Evolutionary conservation across 2,888 invertebrate species (phyloP), one percentile per base, ranked within the genome.

Genomic region (Drosophila mercatorum): DNA sequence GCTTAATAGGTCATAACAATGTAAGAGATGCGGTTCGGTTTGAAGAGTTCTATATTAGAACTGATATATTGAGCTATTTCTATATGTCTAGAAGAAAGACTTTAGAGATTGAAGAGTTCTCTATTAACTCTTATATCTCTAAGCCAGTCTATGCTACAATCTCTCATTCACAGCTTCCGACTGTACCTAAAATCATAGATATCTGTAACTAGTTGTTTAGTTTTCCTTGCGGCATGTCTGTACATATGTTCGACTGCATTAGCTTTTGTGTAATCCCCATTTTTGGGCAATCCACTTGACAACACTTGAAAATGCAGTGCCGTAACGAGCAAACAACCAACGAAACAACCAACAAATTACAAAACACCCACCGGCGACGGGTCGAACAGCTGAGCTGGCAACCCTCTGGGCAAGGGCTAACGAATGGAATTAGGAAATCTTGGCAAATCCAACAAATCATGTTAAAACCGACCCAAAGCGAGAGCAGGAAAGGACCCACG

Each of bases 391-490:
- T 67, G 79, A 62, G 52, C 17, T 66, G 75, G 56, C 80, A 81
- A 78, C 88, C 87, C 84, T 74, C 60, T 47, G 62, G 67, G 72
- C 65, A 51, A 76, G 74, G 72, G 63, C 73, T 73, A 78, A 73
- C 81, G 90, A 91, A 91, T 91, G 78, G 84, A 90, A 91, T 91
- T 90, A 91, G 91, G 90, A 91, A 91, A 91, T 91, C 86, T 79
- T 83, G 82, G 70, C 80, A 90, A 90, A 91, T 84, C 88, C 81
- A 76, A 84, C 81, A 86, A 91, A 91, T 90, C 90, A 85, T 90
- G 89, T 91, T 91, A 91, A 88, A 90, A 86, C 76, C 82, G 74
- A 77, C 80, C 83, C 72, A 73, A 62, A 67, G 53, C 55, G 34
- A 59, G 3, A 34, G 51, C 2, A 34, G 61, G 51, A 49, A 60